phyloP scores from a whole-genome alignment of 2,797 vertebrate genomes.

The Sebastes taczanowskii region DNA sequence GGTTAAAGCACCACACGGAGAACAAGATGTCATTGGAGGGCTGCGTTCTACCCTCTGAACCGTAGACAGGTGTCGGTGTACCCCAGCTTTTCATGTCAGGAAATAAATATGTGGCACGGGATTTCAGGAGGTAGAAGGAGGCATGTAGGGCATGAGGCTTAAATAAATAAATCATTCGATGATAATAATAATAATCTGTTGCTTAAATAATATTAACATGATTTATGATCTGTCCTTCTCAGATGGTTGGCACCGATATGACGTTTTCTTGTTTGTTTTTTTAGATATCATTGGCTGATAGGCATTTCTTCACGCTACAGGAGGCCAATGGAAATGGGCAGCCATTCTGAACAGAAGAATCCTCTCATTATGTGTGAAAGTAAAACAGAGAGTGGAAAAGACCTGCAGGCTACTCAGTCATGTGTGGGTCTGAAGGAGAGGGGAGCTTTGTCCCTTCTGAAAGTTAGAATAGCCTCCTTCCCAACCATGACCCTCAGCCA shows the following conservation, averaged over 20 bases:
- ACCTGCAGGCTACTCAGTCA: constrained; percentile 69
- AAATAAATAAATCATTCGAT: constrained; percentile 74
- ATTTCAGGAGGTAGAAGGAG: constrained; percentile 75
- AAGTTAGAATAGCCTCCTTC: constrained; percentile 69
- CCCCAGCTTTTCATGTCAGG: constrained; percentile 64
- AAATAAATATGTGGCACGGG: constrained; percentile 80
- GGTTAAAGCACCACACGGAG: constrained; percentile 63
- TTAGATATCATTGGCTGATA: constrained; percentile 64
- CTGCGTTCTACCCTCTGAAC: constrained; percentile 63
- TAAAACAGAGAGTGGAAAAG: constrained; percentile 55
- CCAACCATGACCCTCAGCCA: constrained; percentile 63
- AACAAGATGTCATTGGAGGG: constrained; percentile 63
- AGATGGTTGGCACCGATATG: constrained; percentile 75
- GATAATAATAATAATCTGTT: constrained; percentile 57
- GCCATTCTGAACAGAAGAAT: constrained; percentile 62
- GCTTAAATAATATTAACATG: constrained; percentile 65
- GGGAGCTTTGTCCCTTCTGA: constrained; percentile 57
- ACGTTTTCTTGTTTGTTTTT: constrained; percentile 15
- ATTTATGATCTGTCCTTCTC: constrained; percentile 63
- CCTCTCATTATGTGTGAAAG: constrained; percentile 55
- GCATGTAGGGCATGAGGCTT: constrained; percentile 76
- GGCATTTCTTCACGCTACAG: constrained; percentile 64
- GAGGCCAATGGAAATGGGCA: constrained; percentile 58
- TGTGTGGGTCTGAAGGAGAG: constrained; percentile 63
- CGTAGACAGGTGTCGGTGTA: constrained; percentile 41